Evolutionary conservation across 2,113 vertebrate genomes (phyloP).

Genomic region (Triplophysa rosa): DNA sequence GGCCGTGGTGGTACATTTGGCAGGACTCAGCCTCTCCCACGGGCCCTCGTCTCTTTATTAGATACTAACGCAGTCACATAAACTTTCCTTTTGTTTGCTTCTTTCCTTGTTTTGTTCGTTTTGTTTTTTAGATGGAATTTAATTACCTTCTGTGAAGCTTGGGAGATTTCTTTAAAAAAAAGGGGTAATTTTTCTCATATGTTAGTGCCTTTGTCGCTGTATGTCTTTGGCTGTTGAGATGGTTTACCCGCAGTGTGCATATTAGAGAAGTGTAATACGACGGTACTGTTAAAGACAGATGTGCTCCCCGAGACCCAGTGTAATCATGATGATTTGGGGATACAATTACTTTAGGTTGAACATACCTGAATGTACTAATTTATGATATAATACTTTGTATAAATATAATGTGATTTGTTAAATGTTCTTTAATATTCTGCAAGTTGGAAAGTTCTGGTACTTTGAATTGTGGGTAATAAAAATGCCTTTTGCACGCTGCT

Average conservation of each 20-base stretch:
- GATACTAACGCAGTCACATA: slow-evolving; percentile 47
- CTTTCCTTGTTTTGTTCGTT: slow-evolving; percentile 28
- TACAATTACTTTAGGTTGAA: slow-evolving; percentile 6
- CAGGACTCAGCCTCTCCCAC: slow-evolving; percentile 30
- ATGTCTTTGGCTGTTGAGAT: neutral
- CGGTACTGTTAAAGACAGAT: neutral
- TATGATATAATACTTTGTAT: too few relatives aligned
- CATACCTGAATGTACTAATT: neutral
- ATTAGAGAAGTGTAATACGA: slow-evolving; percentile 1
- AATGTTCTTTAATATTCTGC: slow-evolving; percentile 1
- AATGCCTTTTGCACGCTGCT: neutral
- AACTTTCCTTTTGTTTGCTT: slow-evolving; percentile 47
- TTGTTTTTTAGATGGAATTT: slow-evolving; percentile 41
- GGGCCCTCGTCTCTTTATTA: slow-evolving; percentile 53
- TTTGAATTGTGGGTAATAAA: slow-evolving; percentile 6
- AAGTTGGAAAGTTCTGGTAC: neutral
- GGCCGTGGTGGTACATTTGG: slow-evolving; percentile 30
- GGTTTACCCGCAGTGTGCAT: neutral
- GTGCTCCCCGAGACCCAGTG: neutral
- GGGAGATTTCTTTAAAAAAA: slow-evolving; percentile 33
- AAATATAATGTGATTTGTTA: too few relatives aligned
- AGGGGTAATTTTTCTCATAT: slow-evolving; percentile 5
- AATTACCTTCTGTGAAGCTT: slow-evolving; percentile 42
- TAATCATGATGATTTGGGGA: neutral
- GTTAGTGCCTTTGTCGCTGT: neutral